phyloP scores from a whole-genome alignment of 2,888 invertebrate genomes.

The Andrena chrysosceles region DNA sequence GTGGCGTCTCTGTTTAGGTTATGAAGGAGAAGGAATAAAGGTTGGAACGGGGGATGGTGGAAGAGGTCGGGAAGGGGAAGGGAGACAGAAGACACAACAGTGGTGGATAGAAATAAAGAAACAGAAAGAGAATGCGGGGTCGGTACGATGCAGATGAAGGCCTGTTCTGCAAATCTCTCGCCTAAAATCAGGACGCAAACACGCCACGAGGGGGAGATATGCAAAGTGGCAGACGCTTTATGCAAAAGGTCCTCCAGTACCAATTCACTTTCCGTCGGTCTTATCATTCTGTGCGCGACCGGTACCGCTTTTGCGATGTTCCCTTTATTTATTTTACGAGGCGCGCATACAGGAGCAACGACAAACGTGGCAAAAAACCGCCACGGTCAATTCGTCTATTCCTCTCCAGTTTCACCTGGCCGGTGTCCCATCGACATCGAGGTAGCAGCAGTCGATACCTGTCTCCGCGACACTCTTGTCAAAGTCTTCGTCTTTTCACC shows the following conservation, averaged over 20 bases:
- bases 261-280: constrained; percentile 77
- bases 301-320: constrained; percentile 37
- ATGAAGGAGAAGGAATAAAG: constrained; percentile 15
- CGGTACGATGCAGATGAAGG: constrained; percentile 41
- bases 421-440: constrained; percentile 4
- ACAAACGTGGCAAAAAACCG: not conserved
- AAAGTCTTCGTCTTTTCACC: not conserved
- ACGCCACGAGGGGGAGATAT: constrained; percentile 72
- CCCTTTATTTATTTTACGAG: constrained; percentile 66
- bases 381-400: not conserved
- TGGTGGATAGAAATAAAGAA: constrained; percentile 7
- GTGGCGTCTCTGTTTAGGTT: constrained; percentile 1
- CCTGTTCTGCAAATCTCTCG: constrained; percentile 64
- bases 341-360: constrained; percentile 18
- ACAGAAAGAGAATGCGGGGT: not conserved
- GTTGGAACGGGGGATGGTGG: not conserved
- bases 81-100: not conserved
- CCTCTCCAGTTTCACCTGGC: not conserved
- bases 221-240: constrained; percentile 77
- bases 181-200: constrained; percentile 68
- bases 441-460: not conserved
- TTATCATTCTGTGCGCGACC: constrained; percentile 67
- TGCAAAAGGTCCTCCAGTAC: constrained; percentile 78
- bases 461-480: not conserved
- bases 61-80: constrained; percentile 1